These are phyloP conservation scores for Unio pictorum DNA, from an alignment of 2,888 invertebrate species.

Conservation along the genomic window DNA sequence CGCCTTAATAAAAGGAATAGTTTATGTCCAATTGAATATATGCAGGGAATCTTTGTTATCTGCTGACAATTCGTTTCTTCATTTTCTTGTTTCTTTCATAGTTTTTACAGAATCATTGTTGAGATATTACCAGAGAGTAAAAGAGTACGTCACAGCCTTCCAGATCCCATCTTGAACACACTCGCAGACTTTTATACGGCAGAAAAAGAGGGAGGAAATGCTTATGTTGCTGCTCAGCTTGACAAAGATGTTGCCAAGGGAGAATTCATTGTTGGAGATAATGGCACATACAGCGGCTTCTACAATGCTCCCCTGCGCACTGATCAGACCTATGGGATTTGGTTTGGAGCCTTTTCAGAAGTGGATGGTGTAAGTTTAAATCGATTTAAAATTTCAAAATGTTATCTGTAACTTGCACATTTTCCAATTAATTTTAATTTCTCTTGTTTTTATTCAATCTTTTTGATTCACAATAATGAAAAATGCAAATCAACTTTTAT, in stretches of 20 bases:
- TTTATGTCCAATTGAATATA: too few species aligned
- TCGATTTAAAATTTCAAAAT: neutral
- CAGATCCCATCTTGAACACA: constrained; percentile 76
- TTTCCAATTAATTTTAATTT: too few species aligned
- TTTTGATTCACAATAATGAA: too few species aligned
- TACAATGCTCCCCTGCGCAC: constrained; percentile 84
- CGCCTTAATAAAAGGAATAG: too few species aligned
- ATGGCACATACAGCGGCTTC: constrained; percentile 82
- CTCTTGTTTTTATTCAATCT: too few species aligned
- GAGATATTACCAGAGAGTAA: constrained; percentile 29
- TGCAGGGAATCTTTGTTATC: too few species aligned
- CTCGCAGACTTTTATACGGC: constrained; percentile 78
- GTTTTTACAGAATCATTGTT: constrained; percentile 64
- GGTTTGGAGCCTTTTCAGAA: constrained; percentile 82
- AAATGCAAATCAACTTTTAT: too few species aligned
- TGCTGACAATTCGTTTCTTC: neutral
- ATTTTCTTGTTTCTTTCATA: constrained; percentile 27
- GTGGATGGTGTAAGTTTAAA: constrained; percentile 76
- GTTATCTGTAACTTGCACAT: too few species aligned
- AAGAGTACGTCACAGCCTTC: constrained; percentile 23
- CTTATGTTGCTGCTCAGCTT: constrained; percentile 88
- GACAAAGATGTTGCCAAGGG: constrained; percentile 75
- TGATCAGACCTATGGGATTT: constrained; percentile 78
- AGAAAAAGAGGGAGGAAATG: constrained; percentile 79
- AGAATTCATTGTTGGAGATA: constrained; percentile 86